Conservation (phyloP, 2,797 vertebrate species). For the Brachymystax lenok region DNA sequence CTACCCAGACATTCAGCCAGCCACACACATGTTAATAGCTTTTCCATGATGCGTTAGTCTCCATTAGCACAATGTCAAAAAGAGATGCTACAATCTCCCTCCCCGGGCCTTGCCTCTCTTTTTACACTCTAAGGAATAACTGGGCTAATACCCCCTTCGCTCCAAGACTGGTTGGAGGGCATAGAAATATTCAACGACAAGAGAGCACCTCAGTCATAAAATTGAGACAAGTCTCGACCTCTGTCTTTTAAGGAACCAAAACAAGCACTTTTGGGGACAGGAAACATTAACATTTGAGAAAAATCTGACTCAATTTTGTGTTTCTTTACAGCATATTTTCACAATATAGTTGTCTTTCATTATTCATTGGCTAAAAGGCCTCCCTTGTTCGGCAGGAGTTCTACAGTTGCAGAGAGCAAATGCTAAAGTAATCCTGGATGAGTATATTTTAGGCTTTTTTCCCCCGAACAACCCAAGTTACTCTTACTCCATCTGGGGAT, state of each 20-base stretch:
- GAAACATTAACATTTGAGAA: background rate
- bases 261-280: background rate
- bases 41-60: conserved; percentile 51
- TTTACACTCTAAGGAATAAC: conserved; percentile 62
- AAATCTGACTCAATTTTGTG: background rate
- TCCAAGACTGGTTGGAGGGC: conserved; percentile 2
- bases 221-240: background rate
- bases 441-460: background rate
- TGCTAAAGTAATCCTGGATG: background rate
- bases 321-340: background rate
- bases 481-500: background rate
- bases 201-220: background rate
- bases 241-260: background rate
- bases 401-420: background rate
- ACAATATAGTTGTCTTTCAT: background rate
- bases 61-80: conserved; percentile 56
- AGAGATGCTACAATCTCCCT: background rate
- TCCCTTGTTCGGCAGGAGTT: background rate
- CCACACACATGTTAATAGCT: conserved; percentile 54
- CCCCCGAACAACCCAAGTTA: background rate
- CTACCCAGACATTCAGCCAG: conserved; percentile 45
- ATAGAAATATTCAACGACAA: background rate
- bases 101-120: conserved; percentile 27
- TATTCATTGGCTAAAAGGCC: background rate
- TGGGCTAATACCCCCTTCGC: conserved; percentile 52